Conservation (phyloP, 2,888 invertebrate genomes). For the Brenthis hecate region DNA sequence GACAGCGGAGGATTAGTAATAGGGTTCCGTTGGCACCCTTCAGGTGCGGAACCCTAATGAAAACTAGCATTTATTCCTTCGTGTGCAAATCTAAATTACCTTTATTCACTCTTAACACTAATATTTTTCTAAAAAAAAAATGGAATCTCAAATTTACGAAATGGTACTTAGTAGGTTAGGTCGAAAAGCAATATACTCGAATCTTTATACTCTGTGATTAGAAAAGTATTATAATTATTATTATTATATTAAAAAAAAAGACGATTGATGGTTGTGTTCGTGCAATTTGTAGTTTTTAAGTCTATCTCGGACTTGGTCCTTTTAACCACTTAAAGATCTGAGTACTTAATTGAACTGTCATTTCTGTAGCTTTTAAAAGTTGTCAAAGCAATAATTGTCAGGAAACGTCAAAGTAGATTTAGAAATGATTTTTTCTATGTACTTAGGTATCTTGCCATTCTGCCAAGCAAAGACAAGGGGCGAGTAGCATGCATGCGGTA, state of each 20-base stretch:
- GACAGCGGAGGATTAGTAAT: too few relatives aligned
- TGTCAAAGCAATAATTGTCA: conserved; percentile 6
- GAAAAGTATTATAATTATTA: conserved; percentile 60
- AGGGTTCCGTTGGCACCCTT: too few relatives aligned
- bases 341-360: conserved; percentile 35
- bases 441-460: conserved; percentile 33
- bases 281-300: conserved; percentile 77
- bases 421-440: conserved; percentile 7
- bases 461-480: conserved; percentile 60
- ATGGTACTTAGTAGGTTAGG: conserved; percentile 44
- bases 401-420: conserved; percentile 4
- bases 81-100: background rate
- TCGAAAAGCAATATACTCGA: conserved; percentile 73
- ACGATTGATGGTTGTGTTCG: conserved; percentile 78
- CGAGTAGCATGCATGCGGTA: conserved; percentile 74
- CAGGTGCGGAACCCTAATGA: too few relatives aligned
- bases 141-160: conserved; percentile 18
- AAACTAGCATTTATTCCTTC: background rate
- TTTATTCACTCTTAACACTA: background rate
- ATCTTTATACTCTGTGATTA: conserved; percentile 67
- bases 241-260: conserved; percentile 55
- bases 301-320: conserved; percentile 64
- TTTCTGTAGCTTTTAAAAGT: conserved; percentile 22
- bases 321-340: conserved; percentile 27
- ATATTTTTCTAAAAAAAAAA: background rate